These are phyloP conservation scores for Xiphias gladius DNA, from an alignment of 2,113 vertebrate species.

Conservation along the genomic window DNA sequence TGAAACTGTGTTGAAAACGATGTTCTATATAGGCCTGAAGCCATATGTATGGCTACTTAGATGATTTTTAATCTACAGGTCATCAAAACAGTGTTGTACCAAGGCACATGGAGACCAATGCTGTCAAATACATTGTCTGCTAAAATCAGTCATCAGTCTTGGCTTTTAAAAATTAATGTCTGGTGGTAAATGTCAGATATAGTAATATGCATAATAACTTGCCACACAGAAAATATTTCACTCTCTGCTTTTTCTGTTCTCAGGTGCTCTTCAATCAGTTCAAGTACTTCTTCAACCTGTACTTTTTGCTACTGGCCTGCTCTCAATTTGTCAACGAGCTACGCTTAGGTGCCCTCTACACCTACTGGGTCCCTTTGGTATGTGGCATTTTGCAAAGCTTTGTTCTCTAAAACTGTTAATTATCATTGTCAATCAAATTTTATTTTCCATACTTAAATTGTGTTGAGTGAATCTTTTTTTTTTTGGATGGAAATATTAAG, in stretches of 20 bases:
- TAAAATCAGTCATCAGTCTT: background rate
- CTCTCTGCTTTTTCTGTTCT: constrained; percentile 31
- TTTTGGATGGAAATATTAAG: background rate
- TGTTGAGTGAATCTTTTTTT: background rate
- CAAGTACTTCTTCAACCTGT: constrained; percentile 99
- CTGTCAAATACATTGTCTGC: background rate
- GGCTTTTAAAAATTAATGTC: too few species aligned
- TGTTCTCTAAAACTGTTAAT: background rate
- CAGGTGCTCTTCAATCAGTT: constrained; percentile 98
- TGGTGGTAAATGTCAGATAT: background rate
- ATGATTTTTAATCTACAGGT: background rate
- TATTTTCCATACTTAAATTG: background rate
- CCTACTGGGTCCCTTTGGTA: constrained; percentile 99
- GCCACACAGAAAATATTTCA: constrained; percentile 4
- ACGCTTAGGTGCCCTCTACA: constrained; percentile 94
- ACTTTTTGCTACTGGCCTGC: constrained; percentile 96
- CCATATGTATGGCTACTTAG: background rate
- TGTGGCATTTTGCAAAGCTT: constrained; percentile 57
- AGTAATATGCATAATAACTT: background rate
- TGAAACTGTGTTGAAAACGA: too few species aligned
- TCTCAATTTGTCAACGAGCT: constrained; percentile 97
- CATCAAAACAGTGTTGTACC: background rate
- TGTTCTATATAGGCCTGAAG: background rate
- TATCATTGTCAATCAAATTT: background rate
- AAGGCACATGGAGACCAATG: background rate